A percentile compares a stretch with the other conserved stretches of the same genome.
Conservation (phyloP, 2,113 vertebrate species). For the Microcebus lehilahytsara region DNA sequence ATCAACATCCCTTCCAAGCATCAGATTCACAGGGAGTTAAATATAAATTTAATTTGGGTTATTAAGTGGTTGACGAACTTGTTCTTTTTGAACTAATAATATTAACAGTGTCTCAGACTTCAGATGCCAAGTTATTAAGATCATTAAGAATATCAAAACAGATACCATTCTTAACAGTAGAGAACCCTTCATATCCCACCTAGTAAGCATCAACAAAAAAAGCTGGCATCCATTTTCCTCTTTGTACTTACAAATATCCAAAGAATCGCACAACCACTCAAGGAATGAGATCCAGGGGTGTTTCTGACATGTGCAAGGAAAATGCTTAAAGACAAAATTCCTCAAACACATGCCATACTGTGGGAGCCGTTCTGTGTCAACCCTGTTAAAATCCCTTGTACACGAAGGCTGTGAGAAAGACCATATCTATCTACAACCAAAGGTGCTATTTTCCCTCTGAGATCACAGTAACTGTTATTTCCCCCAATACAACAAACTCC, state of each 20-base stretch:
- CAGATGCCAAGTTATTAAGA: neutral
- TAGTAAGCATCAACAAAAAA: constrained; percentile 30
- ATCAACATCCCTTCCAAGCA: neutral
- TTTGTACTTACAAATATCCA: constrained; percentile 35
- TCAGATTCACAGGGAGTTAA: neutral
- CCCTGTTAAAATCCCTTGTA: constrained; percentile 1
- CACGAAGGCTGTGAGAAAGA: neutral
- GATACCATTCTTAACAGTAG: neutral
- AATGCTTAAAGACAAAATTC: constrained; percentile 61
- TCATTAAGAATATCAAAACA: constrained; percentile 56
- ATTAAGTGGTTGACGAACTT: constrained; percentile 44
- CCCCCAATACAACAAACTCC: constrained; percentile 1
- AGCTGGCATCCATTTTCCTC: constrained; percentile 6
- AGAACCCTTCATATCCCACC: constrained; percentile 28
- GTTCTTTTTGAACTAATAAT: constrained; percentile 48
- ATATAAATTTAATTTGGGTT: constrained; percentile 6
- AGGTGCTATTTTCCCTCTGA: neutral
- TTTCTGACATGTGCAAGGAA: constrained; percentile 51
- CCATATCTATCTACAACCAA: neutral
- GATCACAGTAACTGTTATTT: constrained; percentile 19
- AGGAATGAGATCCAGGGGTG: constrained; percentile 33
- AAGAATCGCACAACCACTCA: constrained; percentile 39
- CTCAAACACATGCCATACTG: constrained; percentile 4
- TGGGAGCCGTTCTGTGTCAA: neutral
- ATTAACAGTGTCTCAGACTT: neutral